Evolutionary conservation across 2,113 vertebrate genomes (phyloP).

Genomic region (Jaculus jaculus): DNA sequence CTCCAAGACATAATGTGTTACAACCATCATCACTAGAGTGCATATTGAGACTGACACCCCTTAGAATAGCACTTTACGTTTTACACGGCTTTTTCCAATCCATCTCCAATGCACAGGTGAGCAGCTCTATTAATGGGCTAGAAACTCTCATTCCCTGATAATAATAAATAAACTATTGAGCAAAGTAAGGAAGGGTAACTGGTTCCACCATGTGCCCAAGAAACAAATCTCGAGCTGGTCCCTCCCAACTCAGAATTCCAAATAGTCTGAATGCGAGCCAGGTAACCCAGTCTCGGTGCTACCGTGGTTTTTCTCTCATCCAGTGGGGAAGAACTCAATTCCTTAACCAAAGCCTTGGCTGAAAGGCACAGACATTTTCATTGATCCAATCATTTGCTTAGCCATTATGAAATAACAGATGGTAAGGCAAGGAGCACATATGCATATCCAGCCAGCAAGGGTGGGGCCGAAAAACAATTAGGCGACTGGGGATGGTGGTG

Average conservation of each 20-base stretch:
- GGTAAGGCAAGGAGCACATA: not conserved
- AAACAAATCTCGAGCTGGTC: not conserved
- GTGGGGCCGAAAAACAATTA: not conserved
- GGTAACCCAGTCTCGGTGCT: not conserved
- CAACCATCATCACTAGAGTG: not conserved
- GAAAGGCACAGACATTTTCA: conserved; percentile 25
- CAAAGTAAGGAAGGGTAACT: not conserved
- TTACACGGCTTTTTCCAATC: not conserved
- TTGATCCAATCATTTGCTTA: not conserved
- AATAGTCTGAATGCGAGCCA: not conserved
- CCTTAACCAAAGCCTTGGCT: not conserved
- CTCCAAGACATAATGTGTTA: not conserved
- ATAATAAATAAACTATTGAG: not conserved
- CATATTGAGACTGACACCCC: not conserved
- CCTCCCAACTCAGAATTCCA: not conserved
- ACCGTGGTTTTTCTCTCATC: not conserved
- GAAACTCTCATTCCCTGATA: not conserved
- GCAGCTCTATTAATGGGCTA: not conserved
- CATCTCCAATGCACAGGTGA: not conserved
- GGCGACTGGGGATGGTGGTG: no score
- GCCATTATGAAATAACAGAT: not conserved
- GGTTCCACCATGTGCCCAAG: not conserved
- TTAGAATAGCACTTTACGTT: not conserved
- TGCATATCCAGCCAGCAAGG: accelerated
- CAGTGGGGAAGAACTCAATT: not conserved